phyloP scores from a whole-genome alignment of 2,888 invertebrate species.

The Leucoma salicis region DNA sequence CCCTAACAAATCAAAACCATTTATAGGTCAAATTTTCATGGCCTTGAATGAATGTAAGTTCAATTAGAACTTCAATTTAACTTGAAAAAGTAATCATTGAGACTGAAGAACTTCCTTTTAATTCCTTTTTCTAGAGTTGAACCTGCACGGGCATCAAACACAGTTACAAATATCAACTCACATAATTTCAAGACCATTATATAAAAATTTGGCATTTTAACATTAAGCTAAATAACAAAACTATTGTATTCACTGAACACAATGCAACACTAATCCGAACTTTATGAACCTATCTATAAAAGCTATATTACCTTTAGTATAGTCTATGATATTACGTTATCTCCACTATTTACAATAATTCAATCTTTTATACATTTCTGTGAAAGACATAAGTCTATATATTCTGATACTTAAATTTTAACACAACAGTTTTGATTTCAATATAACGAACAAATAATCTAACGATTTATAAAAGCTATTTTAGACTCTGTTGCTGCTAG shows the following conservation, averaged over 20 bases:
- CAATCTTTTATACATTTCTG: slow-evolving; percentile 21
- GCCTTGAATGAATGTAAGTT: background rate
- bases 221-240: slow-evolving; percentile 9
- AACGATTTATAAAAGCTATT: too few species aligned
- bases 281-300: slow-evolving; percentile 18
- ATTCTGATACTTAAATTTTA: slow-evolving; percentile 4
- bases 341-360: slow-evolving; percentile 28
- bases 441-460: background rate
- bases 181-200: slow-evolving; percentile 2
- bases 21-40: background rate
- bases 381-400: slow-evolving; percentile 4
- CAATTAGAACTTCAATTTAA: background rate
- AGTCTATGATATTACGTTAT: background rate
- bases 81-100: background rate
- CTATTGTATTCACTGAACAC: slow-evolving; percentile 12
- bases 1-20: background rate
- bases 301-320: slow-evolving; percentile 12
- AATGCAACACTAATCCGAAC: slow-evolving; percentile 16
- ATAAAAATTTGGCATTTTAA: slow-evolving; percentile 31
- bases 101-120: too few species aligned
- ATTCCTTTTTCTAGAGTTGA: too few species aligned
- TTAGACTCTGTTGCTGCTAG: too few species aligned
- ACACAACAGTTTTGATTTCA: background rate
- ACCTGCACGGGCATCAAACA: too few species aligned
- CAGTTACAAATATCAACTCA: background rate